Evolutionary conservation across 2,888 invertebrate species (phyloP).

Genomic region (Campoletis raptor): DNA sequence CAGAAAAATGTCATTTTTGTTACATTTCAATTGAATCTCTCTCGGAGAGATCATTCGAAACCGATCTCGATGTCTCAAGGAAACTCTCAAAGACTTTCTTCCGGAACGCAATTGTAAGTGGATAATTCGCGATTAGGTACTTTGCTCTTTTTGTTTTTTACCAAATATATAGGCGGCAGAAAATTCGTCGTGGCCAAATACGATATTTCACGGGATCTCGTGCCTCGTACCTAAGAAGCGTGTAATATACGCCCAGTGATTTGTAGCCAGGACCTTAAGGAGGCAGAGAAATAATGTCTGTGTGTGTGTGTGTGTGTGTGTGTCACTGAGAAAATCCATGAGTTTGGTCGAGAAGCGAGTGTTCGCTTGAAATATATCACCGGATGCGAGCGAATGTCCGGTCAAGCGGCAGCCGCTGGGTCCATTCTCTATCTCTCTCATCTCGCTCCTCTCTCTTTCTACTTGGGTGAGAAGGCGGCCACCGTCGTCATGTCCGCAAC

Average conservation of each 20-base stretch:
- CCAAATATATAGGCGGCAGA: conserved; percentile 46
- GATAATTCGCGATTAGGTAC: conserved; percentile 13
- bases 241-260: conserved; percentile 82
- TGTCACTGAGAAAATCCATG: conserved; percentile 28
- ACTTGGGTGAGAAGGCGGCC: conserved; percentile 19
- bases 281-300: conserved; percentile 55
- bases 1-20: not conserved
- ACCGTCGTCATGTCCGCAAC: conserved; percentile 42
- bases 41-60: too few species aligned
- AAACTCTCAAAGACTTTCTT: not conserved
- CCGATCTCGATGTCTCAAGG: too few species aligned
- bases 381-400: conserved; percentile 76
- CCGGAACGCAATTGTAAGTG: not conserved
- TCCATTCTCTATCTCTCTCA: conserved; percentile 63
- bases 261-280: conserved; percentile 77
- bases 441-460: conserved; percentile 28
- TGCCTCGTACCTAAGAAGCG: conserved; percentile 76
- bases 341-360: conserved; percentile 64
- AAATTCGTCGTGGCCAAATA: conserved; percentile 79
- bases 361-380: conserved; percentile 79
- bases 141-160: conserved; percentile 41
- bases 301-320: conserved; percentile 24
- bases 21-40: too few species aligned
- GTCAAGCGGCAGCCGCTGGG: conserved; percentile 67
- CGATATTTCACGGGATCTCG: conserved; percentile 79